Evolutionary conservation across 1,140 invertebrate species (phyloP), one percentile per base, ranked within the genome.

Genomic region (Neodiprion pinetum): DNA sequence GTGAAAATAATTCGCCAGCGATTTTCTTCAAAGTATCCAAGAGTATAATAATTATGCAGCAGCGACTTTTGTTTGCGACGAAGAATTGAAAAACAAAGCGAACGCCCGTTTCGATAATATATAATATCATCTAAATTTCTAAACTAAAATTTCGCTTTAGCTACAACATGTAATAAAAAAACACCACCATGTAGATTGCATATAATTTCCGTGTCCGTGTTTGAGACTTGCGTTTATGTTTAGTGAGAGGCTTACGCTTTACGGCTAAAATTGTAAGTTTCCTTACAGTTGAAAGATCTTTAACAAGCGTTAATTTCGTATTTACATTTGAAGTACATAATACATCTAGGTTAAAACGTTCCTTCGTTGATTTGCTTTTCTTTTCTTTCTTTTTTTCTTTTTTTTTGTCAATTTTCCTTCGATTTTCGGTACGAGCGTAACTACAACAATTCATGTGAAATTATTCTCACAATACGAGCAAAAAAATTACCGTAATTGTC

Each of bases 281-380:
- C 84, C 86, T 21, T 21, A 87, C 86, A 86, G 80, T 86, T 86
- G 86, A 85, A 86, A 86, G 84, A 86, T 81, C 71, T 85, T 14
- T 61, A 86, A 86, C 84, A 86, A 86, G 77, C 83, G 84, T 71
- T 49, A 40, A 40, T 40, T 40, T 40, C 28, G 28, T 61, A 61
- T 9, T 61, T 8, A 61, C 53, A 61, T 8, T 61, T 61, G 53
- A 61, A 61, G 9, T 61, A 61, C 53, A 61, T 12, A 61, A 61
- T 12, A 61, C 11, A 17, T 61, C 5, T 5, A 40, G 28, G 28
- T 40, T 40, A 40, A 40, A 40, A 14, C 53, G 53, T 61, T 1
- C 9, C 11, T 61, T 61, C 53, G 53, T 61, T 61, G 53, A 17
- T 61, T 61, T 8, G 28, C 28, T 40, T 40, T 40, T 40, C 28